Evolutionary conservation across 2,797 vertebrate species (phyloP), one percentile per base, ranked within the genome.

Genomic region (Psittacula echo): DNA sequence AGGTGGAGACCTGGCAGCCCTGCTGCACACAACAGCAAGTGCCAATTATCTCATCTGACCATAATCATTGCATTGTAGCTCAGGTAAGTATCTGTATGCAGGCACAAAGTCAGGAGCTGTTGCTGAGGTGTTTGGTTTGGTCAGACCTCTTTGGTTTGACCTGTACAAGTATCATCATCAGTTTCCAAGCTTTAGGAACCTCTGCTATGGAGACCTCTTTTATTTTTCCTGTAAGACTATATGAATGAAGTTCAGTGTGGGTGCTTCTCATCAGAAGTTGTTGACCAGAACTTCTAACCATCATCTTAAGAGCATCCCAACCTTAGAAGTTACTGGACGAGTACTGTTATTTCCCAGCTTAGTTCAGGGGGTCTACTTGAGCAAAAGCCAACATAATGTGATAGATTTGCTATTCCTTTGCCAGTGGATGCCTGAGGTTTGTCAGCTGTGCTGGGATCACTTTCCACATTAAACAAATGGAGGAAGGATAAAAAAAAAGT

Each of bases 381-480:
- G 51, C 58, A 89, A 80, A 89, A 93, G 86, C 90, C 90, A 92
- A 47, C 64, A 51, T 24, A 83, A 37, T 62, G 14, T 32, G 81
- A 82, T 54, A 61, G 37, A 85, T 92, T 92, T 92, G 71, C 84
- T 79, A 44, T 72, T 87, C 32, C 65, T 87, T 82, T 95, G 89
- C 86, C 90, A 89, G 13, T 64, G 61, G 53, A 94, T 94, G 92
- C 68, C 87, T 97, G 95, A 96, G 95, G 93, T 95, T 93, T 96
- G 92, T 92, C 93, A 92, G 87, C 92, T 93, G 87, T 85, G 78
- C 81, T 96, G 93, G 78, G 92, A 93, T 94, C 42, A 32, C 67
- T 94, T 96, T 83, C 86, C 65, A 89, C 56, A 58, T 96, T 95
- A 95, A 92, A 93, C 48, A 93, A 95, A 67, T 74, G 77, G 64